phyloP scores from a whole-genome alignment of 1,140 invertebrate species.

The Acyrthosiphon pisum region DNA sequence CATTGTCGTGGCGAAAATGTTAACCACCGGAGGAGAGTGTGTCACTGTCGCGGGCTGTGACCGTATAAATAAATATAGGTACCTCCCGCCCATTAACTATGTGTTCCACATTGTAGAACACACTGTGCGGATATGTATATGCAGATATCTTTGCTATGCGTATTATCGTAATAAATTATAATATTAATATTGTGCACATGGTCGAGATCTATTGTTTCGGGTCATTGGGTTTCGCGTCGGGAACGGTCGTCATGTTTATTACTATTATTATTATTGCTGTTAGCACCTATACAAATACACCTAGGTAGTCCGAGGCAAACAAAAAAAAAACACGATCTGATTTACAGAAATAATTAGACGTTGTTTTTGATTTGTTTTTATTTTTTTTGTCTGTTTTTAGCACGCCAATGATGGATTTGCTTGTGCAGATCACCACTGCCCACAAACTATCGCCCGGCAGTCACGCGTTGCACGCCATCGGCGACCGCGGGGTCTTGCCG shows the following conservation, averaged over 20 bases:
- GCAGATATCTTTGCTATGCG: neutral
- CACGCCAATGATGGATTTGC: constrained; percentile 83
- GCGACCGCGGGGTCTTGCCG: constrained; percentile 70
- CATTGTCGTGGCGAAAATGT: neutral
- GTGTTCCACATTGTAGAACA: neutral
- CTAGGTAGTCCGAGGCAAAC: neutral
- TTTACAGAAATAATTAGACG: constrained; percentile 18
- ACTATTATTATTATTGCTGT: neutral
- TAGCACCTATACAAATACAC: neutral
- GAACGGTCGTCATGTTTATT: neutral
- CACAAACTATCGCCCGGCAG: constrained; percentile 76
- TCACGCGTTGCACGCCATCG: constrained; percentile 75
- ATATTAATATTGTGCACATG: neutral
- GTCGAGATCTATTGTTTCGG: neutral
- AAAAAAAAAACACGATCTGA: neutral
- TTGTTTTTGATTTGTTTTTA: constrained; percentile 25
- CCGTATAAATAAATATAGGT: neutral
- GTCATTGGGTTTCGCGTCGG: neutral
- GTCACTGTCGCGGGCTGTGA: neutral
- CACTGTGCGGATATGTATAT: neutral
- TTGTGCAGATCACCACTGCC: constrained; percentile 77
- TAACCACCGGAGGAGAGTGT: neutral
- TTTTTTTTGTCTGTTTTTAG: constrained; percentile 66
- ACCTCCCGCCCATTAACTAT: neutral
- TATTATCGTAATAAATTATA: neutral